Conservation (phyloP, 1,140 invertebrate species). For the Chionoecetes opilio region DNA sequence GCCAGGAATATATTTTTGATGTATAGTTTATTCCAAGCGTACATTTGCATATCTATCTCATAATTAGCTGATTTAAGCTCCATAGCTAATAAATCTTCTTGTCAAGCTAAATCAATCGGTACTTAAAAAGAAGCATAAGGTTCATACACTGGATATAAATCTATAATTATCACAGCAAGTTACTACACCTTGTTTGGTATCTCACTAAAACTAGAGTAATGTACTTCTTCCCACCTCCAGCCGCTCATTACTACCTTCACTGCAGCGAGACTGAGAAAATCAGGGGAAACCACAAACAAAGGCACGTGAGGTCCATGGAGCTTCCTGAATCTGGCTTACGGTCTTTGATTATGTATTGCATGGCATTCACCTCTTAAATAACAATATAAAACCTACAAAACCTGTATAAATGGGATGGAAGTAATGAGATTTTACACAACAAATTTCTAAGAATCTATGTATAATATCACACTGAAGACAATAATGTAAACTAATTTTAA, state of each 20-base stretch:
- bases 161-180: constrained; percentile 21
- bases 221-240: not conserved
- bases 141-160: not conserved
- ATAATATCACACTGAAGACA: not conserved
- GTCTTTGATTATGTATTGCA: not conserved
- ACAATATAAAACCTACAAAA: not conserved
- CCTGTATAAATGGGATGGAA: not conserved
- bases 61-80: not conserved
- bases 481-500: not conserved
- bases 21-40: not conserved
- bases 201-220: constrained; percentile 11
- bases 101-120: constrained; percentile 1
- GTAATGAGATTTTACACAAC: not conserved
- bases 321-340: not conserved
- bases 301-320: not conserved
- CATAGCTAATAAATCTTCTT: not conserved
- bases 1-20: not conserved
- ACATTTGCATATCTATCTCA: constrained; percentile 21
- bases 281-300: constrained; percentile 19
- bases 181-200: constrained; percentile 10
- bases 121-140: constrained; percentile 5
- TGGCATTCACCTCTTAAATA: not conserved
- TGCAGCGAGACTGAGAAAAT: not conserved
- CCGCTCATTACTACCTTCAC: not conserved
- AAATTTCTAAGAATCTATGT: not conserved